Base-by-base conservation (phyloP, 1,140 invertebrate species). In the Drosophila biarmipes region DNA sequence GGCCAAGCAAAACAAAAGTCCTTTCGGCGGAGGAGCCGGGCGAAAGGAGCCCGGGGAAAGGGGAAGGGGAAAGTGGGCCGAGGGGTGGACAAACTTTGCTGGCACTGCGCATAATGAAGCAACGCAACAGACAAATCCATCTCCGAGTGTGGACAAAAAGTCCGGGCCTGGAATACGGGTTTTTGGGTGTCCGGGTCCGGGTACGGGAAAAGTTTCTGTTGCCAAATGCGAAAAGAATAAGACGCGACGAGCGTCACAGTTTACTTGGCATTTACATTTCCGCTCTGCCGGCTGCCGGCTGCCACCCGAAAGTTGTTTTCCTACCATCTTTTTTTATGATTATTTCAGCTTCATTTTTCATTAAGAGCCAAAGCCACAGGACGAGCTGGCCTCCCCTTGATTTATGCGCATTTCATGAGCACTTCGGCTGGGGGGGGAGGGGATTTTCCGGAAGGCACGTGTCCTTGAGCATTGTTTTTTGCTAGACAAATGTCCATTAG, bases 191-290 rank as follows among this genome's bases (percentile, higher is more conserved):
- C 35, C 15, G 24, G 31, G 24, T 4, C 12, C 31, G 19, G 49
- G 62, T 46, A 42, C 49, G 11, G 12, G 45, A 21, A 27, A 84
- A 87, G 78, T 89, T 86, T 76, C 58, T 57, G 57, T 78, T 82
- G 74, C 78, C 78, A 86, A 86, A 86, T 86, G 78, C 79, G 71
- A 82, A 89, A 86, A 82, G 66, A 87, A 87, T 81, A 74, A 73
- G 51, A 58, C 51, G 37, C 42, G 73, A 67, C 38, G 56, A 45
- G 46, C 78, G 69, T 72, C 64, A 78, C 84, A 82, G 84, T 86
- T 89, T 82, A 80, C 63, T 82, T 78, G 63, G 54, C 79, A 57
- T 78, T 89, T 82, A 89, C 66, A 80, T 86, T 86, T 72, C 69
- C 78, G 53, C 55, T 69, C 42, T 54, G 57, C 56, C 56, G 48